Conservation (phyloP, 2,888 invertebrate species). For the Epinotia bilunana region DNA sequence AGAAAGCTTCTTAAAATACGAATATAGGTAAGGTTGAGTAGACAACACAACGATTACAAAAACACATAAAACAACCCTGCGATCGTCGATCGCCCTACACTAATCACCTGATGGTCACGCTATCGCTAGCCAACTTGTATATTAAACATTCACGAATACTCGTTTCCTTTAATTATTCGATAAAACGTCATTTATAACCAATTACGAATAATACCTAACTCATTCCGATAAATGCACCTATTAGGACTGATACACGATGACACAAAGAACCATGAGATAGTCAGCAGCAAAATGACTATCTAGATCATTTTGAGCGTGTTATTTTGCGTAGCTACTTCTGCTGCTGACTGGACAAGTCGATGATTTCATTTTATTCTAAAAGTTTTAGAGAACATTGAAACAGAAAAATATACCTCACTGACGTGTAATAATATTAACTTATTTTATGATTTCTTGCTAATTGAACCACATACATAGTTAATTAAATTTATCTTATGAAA, state of each 20-base stretch:
- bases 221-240: not conserved
- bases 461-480: constrained; percentile 1
- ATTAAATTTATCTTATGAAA: constrained; percentile 50
- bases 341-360: not conserved
- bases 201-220: not conserved
- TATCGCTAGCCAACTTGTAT: not conserved
- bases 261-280: not conserved
- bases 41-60: not conserved
- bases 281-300: too few relatives aligned
- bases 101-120: constrained; percentile 18
- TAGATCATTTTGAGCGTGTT: too few relatives aligned
- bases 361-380: not conserved
- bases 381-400: not conserved
- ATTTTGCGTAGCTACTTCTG: too few relatives aligned
- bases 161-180: not conserved
- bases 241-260: not conserved
- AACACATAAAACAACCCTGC: not conserved
- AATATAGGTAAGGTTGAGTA: too few relatives aligned
- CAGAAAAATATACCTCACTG: not conserved
- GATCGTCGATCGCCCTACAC: not conserved
- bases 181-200: not conserved
- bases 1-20: too few relatives aligned
- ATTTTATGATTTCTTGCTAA: not conserved
- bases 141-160: constrained; percentile 2
- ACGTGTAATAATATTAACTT: constrained; percentile 1